Evolutionary conservation across 2,113 vertebrate genomes (phyloP), one percentile per base, ranked within the genome.

Genomic region (Nibea albiflora): DNA sequence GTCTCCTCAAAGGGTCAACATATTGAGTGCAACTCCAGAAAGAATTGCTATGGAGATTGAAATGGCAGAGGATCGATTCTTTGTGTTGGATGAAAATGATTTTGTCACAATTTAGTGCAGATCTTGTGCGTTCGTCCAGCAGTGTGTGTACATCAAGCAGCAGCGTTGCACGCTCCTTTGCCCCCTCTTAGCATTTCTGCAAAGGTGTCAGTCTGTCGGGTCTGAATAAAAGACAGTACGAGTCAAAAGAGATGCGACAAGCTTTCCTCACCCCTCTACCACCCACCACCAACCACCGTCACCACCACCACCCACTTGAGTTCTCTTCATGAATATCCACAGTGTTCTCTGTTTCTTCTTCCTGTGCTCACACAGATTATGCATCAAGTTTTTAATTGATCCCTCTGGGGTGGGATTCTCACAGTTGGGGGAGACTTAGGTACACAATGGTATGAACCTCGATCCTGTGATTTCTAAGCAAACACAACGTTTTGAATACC

Each of bases 361-460:
- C 56, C 22, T 19, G 4, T 56, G 47, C 76, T 70, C 76, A 77
- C 78, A 89, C 76, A 90, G 76, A 94, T 92, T 90, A 94, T 92
- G 87, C 90, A 92, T 92, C 90, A 90, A 66, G 80, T 85, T 89
- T 93, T 93, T 95, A 94, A 95, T 95, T 94, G 94, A 94, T 95
- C 92, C 95, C 95, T 90, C 75, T 94, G 93, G 93, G 93, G 65
- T 87, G 76, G 84, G 63, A 86, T 80, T 86, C 86, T 86, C 79
- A 80, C 73, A 86, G 87, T 87, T 77, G 76, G 78, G 71, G 70
- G 63, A 83, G 78, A 85, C 79, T 90, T 78, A 84, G 75, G 57
- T 87, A 92, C 74, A 81, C 89, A 78, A 58, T 72, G 63, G 72
- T 91, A 73, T 89, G 85, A 91, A 92, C 90, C 85, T 89, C 69